Evolutionary conservation across 2,888 invertebrate species (phyloP), one percentile per base, ranked within the genome.

Genomic region (Erebia ligea): DNA sequence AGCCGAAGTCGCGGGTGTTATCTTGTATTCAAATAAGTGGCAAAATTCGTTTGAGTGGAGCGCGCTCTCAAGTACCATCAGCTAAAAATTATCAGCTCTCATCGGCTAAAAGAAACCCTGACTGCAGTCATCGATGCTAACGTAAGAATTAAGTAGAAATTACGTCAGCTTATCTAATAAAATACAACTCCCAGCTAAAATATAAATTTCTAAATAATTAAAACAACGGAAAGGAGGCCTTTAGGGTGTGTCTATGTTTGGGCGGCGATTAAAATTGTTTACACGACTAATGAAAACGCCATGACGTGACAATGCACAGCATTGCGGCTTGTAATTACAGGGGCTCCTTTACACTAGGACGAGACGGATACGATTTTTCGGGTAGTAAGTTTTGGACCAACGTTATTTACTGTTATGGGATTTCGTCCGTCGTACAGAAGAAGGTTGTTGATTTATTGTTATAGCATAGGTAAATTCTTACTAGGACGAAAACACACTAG

Each of bases 241-340:
- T 77, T 75, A 83, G 82, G 88, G 89, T 80, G 88, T 83, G 89
- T 81, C 82, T 77, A 79, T 80, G 83, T 82, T 82, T 82, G 78
- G 76, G 78, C 77, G 77, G 76, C 86, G 86, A 88, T 89, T 89
- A 88, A 89, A 89, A 86, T 82, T 90, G 90, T 91, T 91, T 90
- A 84, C 88, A 83, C 83, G 80, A 80, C 84, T 90, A 91, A 90
- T 90, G 89, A 90, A 86, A 89, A 85, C 85, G 81, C 80, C 81
- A 81, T 85, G 84, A 82, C 86, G 83, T 86, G 86, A 85, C 89
- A 81, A 74, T 80, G 80, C 82, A 77, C 78, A 81, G 81, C 80
- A 77, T 74, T 76, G 77, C 75, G 76, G 73, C 69, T 66, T 72
- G 75, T 78, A 76, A 78, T 78, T 78, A 78, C 74, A 50, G 13